A percentile compares a stretch with the other conserved stretches of the same genome.
phyloP scores from a whole-genome alignment of 2,888 invertebrate species.

The Cyrtodaria siliqua region DNA sequence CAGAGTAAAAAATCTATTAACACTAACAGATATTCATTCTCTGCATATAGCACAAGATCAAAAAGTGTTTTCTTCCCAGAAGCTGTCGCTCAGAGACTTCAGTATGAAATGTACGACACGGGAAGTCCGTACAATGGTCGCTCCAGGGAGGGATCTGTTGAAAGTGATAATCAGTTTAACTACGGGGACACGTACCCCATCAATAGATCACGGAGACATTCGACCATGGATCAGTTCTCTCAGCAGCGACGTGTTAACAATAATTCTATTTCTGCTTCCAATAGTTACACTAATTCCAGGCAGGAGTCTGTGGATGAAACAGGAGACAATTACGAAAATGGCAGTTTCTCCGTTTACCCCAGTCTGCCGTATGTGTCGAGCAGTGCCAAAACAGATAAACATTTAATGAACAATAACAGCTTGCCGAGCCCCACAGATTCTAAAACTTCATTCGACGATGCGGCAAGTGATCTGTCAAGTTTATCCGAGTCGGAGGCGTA shows the following conservation, averaged over 20 bases:
- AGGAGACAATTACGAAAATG: conserved; percentile 39
- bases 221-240: conserved; percentile 21
- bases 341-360: conserved; percentile 51
- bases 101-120: conserved; percentile 68
- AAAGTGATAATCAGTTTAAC: conserved; percentile 45
- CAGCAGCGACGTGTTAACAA: conserved; percentile 3
- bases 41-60: conserved; percentile 63
- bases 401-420: conserved; percentile 32
- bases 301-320: conserved; percentile 50
- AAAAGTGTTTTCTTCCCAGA: conserved; percentile 71
- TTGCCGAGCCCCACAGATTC: conserved; percentile 29
- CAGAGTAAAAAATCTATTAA: conserved; percentile 48
- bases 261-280: conserved; percentile 25
- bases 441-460: conserved; percentile 30
- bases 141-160: conserved; percentile 55
- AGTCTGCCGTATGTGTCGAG: conserved; percentile 42
- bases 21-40: conserved; percentile 61
- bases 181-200: conserved; percentile 32
- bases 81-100: conserved; percentile 69
- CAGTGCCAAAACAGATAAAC: conserved; percentile 17
- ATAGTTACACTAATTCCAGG: conserved; percentile 35
- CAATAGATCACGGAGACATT: conserved; percentile 34
- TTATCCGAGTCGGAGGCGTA: conserved; percentile 26
- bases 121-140: conserved; percentile 54
- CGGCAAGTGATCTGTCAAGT: conserved; percentile 29